Conservation (phyloP, 2,888 invertebrate genomes). For the Parnassius orleans region DNA sequence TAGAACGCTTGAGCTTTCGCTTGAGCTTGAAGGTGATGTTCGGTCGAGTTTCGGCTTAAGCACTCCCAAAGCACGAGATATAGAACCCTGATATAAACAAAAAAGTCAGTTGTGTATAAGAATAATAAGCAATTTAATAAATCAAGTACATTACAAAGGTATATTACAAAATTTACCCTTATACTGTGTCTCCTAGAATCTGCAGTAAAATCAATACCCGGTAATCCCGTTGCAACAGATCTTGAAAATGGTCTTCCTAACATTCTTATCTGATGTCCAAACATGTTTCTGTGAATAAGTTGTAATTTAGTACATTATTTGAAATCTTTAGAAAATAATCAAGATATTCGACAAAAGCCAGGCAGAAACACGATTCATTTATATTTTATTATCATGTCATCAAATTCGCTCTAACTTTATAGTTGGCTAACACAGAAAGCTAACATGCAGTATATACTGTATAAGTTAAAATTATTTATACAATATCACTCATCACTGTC, state of each 20-base stretch:
- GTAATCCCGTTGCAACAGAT: slow-evolving; percentile 82
- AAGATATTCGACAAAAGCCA: slow-evolving; percentile 55
- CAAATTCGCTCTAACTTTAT: slow-evolving; percentile 55
- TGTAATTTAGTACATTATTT: slow-evolving; percentile 12
- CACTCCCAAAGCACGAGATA: slow-evolving; percentile 87
- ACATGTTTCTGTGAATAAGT: slow-evolving; percentile 74
- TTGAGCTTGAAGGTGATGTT: slow-evolving; percentile 85
- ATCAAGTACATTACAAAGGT: not conserved
- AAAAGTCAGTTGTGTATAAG: not conserved
- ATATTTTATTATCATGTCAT: slow-evolving; percentile 39
- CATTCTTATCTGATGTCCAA: slow-evolving; percentile 83
- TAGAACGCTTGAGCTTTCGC: slow-evolving; percentile 81
- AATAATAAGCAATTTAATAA: too few relatives aligned
- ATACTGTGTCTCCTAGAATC: slow-evolving; percentile 81
- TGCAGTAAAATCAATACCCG: slow-evolving; percentile 72
- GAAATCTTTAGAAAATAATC: slow-evolving; percentile 29
- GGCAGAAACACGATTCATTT: slow-evolving; percentile 53
- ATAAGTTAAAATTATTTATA: slow-evolving; percentile 3
- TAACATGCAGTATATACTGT: slow-evolving; percentile 63
- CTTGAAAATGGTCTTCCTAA: slow-evolving; percentile 84
- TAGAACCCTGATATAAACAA: slow-evolving; percentile 82
- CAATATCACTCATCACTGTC: slow-evolving; percentile 16
- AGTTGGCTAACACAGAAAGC: slow-evolving; percentile 74
- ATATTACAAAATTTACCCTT: slow-evolving; percentile 59
- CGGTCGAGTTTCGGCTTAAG: slow-evolving; percentile 83